Evolutionary conservation across 2,888 invertebrate genomes (phyloP), one percentile per base, ranked within the genome.

Genomic region (Stenodema calcarata): DNA sequence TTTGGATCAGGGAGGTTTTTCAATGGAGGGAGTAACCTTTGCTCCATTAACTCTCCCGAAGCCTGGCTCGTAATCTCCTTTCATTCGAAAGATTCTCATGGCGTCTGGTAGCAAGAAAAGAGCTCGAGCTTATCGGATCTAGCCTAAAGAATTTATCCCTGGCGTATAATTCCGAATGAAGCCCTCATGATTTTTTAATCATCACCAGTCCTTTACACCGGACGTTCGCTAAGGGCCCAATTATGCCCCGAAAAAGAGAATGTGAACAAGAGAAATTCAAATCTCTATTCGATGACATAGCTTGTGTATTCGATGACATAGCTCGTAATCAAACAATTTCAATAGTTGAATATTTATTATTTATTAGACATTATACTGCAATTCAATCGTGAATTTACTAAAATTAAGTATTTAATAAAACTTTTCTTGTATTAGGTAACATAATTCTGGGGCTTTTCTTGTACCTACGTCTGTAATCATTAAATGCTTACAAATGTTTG

Each of bases 1-100:
- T 78, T 18, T 7, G 78, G 27, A 44, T 41, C 73, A 0, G 28
- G 23, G 47, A 44, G 41, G 44, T 16, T 73, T 78, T 78, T 78
- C 78, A 44, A 44, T 78, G 47, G 41, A 78, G 78, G 27, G 27
- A 78, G 78, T 47, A 78, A 78, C 78, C 78, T 44, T 78, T 44
- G 78, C 78, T 78, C 78, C 78, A 78, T 78, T 78, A 78, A 78
- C 78, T 78, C 78, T 23, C 44, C 44, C 18, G 27, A 18, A 78
- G n/a, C 27, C 44, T 27, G 23, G 73, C n/a, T 44, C 78, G 78
- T 78, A 78, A 78, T 78, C 44, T 27, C 47, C 47, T 78, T 78
- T 78, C 78, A 78, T 78, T 78, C 78, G 44, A 27, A 78, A 23
- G 78, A 47, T 78, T 44, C 23, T 42, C 27, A 47, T 27, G 44